These are phyloP conservation scores for Epistrophe eligans DNA, from an alignment of 2,888 invertebrate species.

Conservation along the genomic window DNA sequence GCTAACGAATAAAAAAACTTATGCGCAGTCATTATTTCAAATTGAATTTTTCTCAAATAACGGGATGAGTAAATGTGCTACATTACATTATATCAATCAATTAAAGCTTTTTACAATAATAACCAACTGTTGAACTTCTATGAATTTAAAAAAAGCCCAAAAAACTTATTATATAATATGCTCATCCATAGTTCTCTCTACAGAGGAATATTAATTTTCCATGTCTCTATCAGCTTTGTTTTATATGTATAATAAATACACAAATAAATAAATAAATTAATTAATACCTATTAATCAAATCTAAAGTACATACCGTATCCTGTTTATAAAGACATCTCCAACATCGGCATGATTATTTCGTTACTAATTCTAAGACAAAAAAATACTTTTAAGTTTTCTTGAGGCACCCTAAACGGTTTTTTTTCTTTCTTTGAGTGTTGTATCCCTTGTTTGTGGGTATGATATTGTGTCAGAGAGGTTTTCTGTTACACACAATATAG, in stretches of 20 bases:
- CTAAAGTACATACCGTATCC: constrained; percentile 57
- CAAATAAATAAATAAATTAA: constrained; percentile 14
- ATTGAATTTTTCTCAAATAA: neutral
- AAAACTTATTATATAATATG: neutral
- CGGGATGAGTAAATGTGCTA: neutral
- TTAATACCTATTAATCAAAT: constrained; percentile 17
- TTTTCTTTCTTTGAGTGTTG: constrained; percentile 47
- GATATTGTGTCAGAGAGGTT: constrained; percentile 25
- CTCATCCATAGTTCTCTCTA: neutral
- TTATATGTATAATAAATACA: neutral
- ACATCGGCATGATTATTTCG: constrained; percentile 48
- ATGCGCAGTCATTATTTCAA: neutral
- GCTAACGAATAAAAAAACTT: neutral
- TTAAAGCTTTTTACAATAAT: neutral
- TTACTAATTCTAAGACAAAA: constrained; percentile 59
- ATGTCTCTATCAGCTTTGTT: neutral
- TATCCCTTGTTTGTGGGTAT: constrained; percentile 35
- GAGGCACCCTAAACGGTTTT: constrained; percentile 33
- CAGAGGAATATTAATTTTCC: constrained; percentile 1
- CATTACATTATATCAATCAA: neutral
- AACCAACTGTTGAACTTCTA: constrained; percentile 4
- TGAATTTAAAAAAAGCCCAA: neutral
- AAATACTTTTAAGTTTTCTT: constrained; percentile 34
- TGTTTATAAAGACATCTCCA: constrained; percentile 42
- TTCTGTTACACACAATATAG: constrained; percentile 30